A percentile compares a stretch with the other conserved stretches of the same genome.
Conservation (phyloP, 1,140 invertebrate genomes). For the Heliconius hewitsoni region DNA sequence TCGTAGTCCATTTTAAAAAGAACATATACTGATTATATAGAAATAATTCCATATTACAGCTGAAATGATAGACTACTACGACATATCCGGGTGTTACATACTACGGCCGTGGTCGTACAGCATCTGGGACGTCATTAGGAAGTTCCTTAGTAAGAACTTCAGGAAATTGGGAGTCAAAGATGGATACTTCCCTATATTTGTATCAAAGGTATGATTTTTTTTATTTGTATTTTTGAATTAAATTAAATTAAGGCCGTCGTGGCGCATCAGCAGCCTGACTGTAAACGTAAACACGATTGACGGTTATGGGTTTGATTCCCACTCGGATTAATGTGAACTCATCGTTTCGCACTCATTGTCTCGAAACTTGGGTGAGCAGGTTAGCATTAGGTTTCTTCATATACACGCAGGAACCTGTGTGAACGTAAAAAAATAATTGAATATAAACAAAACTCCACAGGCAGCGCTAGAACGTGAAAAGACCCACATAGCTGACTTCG, state of each 20-base stretch:
- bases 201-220: conserved; percentile 84
- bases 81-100: conserved; percentile 99
- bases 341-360: too few relatives aligned
- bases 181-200: conserved; percentile 99
- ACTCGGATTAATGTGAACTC: too few relatives aligned
- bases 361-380: too few relatives aligned
- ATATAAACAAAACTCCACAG: conserved; percentile 49
- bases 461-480: conserved; percentile 97
- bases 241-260: not conserved
- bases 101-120: conserved; percentile 97
- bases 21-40: not conserved
- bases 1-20: too few relatives aligned
- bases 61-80: conserved; percentile 98
- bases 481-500: conserved; percentile 98
- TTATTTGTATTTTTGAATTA: not conserved
- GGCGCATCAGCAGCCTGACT: too few relatives aligned
- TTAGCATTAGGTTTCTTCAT: too few relatives aligned
- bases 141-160: conserved; percentile 95
- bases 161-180: conserved; percentile 97
- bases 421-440: not conserved
- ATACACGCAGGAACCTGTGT: not conserved
- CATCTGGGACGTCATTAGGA: conserved; percentile 97
- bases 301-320: too few relatives aligned
- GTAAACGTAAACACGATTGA: too few relatives aligned
- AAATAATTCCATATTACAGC: conserved; percentile 42